Conservation (phyloP, 92 coral and sea anemone genomes). For the Paragorgia papillata region DNA sequence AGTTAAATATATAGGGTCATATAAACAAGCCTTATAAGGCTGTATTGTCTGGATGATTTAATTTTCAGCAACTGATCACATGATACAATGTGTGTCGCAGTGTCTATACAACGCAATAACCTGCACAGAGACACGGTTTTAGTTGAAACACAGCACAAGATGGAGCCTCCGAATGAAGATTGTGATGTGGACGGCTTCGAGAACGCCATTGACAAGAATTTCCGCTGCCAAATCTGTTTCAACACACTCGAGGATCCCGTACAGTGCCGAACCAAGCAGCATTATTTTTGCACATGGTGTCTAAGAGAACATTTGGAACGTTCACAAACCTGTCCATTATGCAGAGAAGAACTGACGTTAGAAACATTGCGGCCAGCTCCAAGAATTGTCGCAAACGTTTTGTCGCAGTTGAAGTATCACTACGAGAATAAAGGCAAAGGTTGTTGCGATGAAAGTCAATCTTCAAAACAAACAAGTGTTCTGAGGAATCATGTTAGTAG, state of each 20-base stretch:
- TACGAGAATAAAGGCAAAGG: slow-evolving; percentile 26
- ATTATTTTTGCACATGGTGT: slow-evolving; percentile 64
- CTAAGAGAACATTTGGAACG: slow-evolving; percentile 44
- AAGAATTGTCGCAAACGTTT: slow-evolving; percentile 52
- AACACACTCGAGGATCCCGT: slow-evolving; percentile 63
- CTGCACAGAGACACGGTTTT: too few species aligned
- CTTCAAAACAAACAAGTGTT: slow-evolving; percentile 27
- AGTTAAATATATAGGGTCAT: too few species aligned
- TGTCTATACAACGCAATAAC: too few species aligned
- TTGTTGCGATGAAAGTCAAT: slow-evolving; percentile 40
- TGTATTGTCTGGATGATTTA: too few species aligned
- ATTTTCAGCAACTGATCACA: too few species aligned
- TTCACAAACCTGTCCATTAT: slow-evolving; percentile 57
- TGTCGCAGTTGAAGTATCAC: slow-evolving; percentile 46
- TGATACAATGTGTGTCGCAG: too few species aligned
- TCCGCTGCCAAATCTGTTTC: slow-evolving; percentile 64
- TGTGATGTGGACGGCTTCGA: slow-evolving; percentile 2
- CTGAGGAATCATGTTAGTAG: slow-evolving; percentile 23
- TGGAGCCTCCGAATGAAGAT: too few species aligned
- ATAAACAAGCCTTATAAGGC: too few species aligned
- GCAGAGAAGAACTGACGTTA: slow-evolving; percentile 42
- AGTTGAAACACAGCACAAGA: too few species aligned
- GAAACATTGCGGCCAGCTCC: slow-evolving; percentile 46
- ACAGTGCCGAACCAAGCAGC: slow-evolving; percentile 55
- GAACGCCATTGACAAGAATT: slow-evolving; percentile 48